Percentiles rank a stretch among this genome's conserved stretches.
phyloP scores from a whole-genome alignment of 2,888 invertebrate genomes.

The Aphrophora alni region DNA sequence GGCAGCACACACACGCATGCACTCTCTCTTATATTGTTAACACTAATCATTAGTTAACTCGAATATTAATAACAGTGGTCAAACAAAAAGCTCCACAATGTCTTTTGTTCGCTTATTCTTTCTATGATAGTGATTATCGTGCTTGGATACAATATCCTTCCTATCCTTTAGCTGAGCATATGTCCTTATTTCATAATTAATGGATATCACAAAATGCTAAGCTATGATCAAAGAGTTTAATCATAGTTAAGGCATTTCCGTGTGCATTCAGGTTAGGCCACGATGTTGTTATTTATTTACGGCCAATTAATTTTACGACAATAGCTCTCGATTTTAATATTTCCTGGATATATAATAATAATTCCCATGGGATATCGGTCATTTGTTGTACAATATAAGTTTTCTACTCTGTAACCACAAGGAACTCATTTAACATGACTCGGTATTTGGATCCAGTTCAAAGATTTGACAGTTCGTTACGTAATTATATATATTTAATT shows the following conservation, averaged over 20 bases:
- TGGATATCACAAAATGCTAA: not conserved
- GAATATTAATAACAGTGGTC: not conserved
- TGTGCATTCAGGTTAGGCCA: not conserved
- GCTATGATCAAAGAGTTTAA: not conserved
- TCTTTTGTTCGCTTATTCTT: not conserved
- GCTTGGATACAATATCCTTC: not conserved
- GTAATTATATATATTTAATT: no score
- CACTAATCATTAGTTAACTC: not conserved
- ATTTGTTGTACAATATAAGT: not conserved
- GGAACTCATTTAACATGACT: no score
- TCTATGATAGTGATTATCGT: not conserved
- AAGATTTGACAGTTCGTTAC: no score
- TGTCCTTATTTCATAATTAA: not conserved
- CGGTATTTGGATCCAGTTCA: no score
- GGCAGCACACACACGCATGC: not conserved
- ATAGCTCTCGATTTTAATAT: not conserved
- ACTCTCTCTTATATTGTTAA: no score
- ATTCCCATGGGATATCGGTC: not conserved
- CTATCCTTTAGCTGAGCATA: not conserved
- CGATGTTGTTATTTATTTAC: not conserved
- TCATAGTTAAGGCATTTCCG: not conserved
- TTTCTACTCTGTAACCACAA: not conserved
- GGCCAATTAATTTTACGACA: slow-evolving; percentile 4
- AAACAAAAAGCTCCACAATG: not conserved
- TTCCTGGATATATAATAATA: not conserved